Percentiles rank a stretch among this genome's conserved stretches.
phyloP scores from a whole-genome alignment of 35 echinoderm and acorn worm species.

The Heliocidaris tuberculata region DNA sequence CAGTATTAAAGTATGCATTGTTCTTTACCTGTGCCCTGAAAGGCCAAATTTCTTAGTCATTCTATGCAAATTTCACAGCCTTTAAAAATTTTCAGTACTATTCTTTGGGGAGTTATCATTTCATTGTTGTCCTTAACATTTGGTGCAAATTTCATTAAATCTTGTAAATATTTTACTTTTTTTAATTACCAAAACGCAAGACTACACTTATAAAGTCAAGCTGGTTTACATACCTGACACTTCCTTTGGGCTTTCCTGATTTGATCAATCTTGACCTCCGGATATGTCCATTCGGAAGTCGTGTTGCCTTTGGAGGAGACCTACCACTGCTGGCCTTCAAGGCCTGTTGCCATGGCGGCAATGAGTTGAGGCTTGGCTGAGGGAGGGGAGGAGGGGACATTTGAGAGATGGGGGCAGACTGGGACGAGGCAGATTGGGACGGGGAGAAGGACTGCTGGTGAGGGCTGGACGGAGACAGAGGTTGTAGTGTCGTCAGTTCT shows the following conservation, averaged over 20 bases:
- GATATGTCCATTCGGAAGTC: conserved; percentile 33
- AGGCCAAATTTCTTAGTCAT: no score
- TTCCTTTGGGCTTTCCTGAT: conserved; percentile 43
- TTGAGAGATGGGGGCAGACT: not conserved
- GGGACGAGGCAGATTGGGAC: not conserved
- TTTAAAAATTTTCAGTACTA: no score
- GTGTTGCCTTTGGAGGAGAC: not conserved
- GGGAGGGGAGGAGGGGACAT: conserved; percentile 12
- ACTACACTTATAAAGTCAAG: no score
- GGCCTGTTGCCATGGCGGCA: conserved; percentile 41
- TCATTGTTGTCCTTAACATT: no score
- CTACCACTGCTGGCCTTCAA: not conserved
- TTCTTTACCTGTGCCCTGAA: no score
- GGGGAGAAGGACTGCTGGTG: not conserved
- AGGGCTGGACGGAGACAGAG: not conserved
- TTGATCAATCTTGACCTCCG: conserved; percentile 42
- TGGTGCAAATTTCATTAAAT: no score
- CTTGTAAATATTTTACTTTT: no score
- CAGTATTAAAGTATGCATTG: no score
- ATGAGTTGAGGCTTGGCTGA: conserved; percentile 23
- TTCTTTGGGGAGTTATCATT: no score
- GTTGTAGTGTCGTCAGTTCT: not conserved
- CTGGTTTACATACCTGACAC: not conserved
- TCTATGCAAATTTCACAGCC: no score
- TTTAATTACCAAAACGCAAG: no score